Conservation (phyloP, 2,797 vertebrate species). For the Pachyuromys duprasi region DNA sequence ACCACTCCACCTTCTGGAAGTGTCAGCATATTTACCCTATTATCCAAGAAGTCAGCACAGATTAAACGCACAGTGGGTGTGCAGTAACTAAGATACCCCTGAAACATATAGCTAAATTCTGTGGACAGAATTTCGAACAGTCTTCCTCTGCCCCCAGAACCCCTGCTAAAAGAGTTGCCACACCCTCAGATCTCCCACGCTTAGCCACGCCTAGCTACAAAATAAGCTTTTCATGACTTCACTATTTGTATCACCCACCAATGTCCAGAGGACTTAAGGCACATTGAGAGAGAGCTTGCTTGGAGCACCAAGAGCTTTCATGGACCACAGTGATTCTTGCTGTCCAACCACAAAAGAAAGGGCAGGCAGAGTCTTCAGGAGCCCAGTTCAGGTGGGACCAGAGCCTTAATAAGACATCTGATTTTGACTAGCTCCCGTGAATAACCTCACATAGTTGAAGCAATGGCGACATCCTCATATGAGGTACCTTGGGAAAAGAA, state of each 20-base stretch:
- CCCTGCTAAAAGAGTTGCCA: background rate
- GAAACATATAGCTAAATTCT: background rate
- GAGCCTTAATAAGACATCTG: background rate
- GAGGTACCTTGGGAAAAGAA: background rate
- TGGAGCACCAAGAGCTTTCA: background rate
- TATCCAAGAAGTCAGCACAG: background rate
- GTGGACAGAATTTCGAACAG: background rate
- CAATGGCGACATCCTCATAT: background rate
- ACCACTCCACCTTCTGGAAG: background rate
- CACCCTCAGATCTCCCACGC: background rate
- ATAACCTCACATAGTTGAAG: background rate
- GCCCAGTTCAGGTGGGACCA: background rate
- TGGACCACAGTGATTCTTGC: background rate
- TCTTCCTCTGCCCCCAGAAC: background rate
- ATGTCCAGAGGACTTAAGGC: conserved; percentile 49
- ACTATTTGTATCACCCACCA: background rate
- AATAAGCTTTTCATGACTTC: background rate
- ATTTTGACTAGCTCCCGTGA: conserved; percentile 9
- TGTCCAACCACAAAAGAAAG: background rate
- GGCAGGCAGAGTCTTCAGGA: background rate
- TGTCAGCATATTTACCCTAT: background rate
- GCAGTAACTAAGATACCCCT: background rate
- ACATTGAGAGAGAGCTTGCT: background rate
- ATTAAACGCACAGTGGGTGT: background rate
- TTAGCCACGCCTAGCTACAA: background rate